Conservation (phyloP, 2,113 vertebrate species). For the Boulengeromyrus knoepffleri region DNA sequence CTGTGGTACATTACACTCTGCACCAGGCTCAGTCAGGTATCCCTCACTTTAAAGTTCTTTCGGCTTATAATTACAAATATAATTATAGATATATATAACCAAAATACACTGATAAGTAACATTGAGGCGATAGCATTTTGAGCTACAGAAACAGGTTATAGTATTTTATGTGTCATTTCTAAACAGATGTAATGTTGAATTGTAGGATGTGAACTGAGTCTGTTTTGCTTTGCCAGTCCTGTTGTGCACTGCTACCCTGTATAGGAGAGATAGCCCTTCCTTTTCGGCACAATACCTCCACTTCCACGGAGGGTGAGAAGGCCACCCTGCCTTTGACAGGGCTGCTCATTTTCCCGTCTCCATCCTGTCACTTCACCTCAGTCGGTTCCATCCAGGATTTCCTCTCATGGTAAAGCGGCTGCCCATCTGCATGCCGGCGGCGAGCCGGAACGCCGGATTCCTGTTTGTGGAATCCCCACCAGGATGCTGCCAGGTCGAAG, state of each 20-base stretch:
- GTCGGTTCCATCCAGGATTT: slow-evolving; percentile 47
- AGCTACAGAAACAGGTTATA: neutral
- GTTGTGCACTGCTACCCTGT: too few relatives aligned
- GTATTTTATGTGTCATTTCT: neutral
- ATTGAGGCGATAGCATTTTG: neutral
- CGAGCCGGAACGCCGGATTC: slow-evolving; percentile 34
- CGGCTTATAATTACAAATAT: neutral
- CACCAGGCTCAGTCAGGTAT: neutral
- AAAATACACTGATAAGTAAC: neutral
- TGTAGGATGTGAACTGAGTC: neutral
- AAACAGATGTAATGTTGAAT: neutral
- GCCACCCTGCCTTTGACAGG: neutral
- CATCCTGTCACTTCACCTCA: slow-evolving; percentile 10
- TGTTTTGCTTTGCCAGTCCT: neutral
- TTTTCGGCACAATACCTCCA: neutral
- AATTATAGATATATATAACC: neutral
- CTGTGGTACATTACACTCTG: neutral
- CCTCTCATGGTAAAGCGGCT: slow-evolving; percentile 37
- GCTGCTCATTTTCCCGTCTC: neutral
- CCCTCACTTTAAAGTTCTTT: neutral
- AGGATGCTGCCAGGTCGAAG: neutral
- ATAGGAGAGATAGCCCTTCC: neutral
- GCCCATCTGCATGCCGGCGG: slow-evolving; percentile 16
- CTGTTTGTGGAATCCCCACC: slow-evolving; percentile 37
- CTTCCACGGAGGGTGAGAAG: neutral